phyloP scores from a whole-genome alignment of 2,113 vertebrate species.

The Taxidea taxus region DNA sequence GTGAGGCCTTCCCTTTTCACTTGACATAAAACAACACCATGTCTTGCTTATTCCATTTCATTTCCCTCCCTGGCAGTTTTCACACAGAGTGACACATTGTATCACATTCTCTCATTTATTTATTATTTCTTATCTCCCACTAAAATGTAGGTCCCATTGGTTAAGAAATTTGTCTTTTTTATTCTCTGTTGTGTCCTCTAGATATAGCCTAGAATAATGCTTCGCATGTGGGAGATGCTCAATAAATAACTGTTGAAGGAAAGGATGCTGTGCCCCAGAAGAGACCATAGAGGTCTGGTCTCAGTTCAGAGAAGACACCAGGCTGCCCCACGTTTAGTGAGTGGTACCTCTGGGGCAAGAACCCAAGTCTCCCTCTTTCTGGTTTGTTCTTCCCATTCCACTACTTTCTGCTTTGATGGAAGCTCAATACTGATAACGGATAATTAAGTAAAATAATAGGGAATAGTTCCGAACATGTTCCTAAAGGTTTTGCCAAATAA shows the following conservation, averaged over 20 bases:
- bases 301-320: not conserved
- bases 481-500: conserved; percentile 21
- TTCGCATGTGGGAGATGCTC: not conserved
- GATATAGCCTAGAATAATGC: not conserved
- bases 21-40: not conserved
- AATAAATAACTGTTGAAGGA: not conserved
- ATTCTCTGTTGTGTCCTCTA: not conserved
- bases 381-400: not conserved
- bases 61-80: not conserved
- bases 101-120: not conserved
- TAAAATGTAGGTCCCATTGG: not conserved
- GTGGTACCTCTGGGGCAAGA: not conserved
- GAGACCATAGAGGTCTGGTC: not conserved
- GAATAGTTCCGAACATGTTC: not conserved
- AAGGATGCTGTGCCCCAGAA: not conserved
- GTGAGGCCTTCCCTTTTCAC: not conserved
- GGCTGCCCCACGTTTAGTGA: not conserved
- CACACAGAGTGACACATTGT: not conserved
- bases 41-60: not conserved
- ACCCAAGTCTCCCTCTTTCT: not conserved
- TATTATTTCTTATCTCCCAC: not conserved
- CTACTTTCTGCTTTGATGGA: not conserved
- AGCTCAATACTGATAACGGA: not conserved
- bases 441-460: not conserved
- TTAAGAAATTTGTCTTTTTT: not conserved